Conservation (phyloP, 2,797 vertebrate genomes). For the Gobio occitaniae region DNA sequence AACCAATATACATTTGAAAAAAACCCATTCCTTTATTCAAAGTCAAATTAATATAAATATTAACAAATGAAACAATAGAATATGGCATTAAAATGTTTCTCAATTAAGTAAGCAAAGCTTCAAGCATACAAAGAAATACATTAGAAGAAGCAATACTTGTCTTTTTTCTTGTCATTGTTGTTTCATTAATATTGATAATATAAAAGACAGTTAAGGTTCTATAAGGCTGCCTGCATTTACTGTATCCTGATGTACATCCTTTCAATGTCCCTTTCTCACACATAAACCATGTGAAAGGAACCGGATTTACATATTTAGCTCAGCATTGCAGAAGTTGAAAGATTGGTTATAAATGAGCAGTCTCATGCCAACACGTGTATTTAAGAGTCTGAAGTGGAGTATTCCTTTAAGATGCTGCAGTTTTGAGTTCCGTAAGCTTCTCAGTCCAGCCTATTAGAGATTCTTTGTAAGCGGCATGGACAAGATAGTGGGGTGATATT, state of each 20-base stretch:
- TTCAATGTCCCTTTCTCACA: not conserved
- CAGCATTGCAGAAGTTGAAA: not conserved
- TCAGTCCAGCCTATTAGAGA: slow-evolving; percentile 16
- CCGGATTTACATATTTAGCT: not conserved
- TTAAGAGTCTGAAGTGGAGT: not conserved
- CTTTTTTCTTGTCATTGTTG: not conserved
- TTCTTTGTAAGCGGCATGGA: slow-evolving; percentile 26
- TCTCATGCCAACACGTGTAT: not conserved
- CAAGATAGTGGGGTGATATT: slow-evolving; percentile 48
- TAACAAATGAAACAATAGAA: not conserved
- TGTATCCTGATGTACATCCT: not conserved
- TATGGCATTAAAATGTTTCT: not conserved
- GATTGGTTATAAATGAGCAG: not conserved
- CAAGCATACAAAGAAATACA: not conserved
- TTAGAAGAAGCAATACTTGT: not conserved
- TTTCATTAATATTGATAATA: not conserved
- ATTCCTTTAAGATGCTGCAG: not conserved
- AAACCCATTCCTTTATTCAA: not conserved
- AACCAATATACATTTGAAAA: not conserved
- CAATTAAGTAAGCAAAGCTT: not conserved
- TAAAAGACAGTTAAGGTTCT: not conserved
- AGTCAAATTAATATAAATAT: not conserved
- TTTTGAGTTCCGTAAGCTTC: slow-evolving; percentile 22
- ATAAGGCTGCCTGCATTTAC: not conserved
- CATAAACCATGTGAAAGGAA: not conserved